A percentile compares a stretch with the other conserved stretches of the same genome.
Evolutionary conservation across 2,797 vertebrate species (phyloP).

Genomic region (Telmatherina bonti): DNA sequence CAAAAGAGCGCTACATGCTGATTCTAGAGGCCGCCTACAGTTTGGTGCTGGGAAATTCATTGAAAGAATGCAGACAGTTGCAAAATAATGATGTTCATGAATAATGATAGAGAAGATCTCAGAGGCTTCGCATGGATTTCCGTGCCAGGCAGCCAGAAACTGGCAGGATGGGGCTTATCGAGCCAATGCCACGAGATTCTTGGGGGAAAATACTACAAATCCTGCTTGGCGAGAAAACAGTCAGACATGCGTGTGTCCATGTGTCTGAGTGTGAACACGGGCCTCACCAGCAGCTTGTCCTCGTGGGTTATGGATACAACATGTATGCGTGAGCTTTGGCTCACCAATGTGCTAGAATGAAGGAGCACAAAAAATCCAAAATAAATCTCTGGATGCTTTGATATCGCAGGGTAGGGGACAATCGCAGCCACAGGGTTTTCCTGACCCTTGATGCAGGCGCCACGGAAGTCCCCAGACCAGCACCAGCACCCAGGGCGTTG

Average conservation of each 20-base stretch:
- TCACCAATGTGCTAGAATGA: slow-evolving; percentile 10
- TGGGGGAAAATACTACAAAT: slow-evolving; percentile 66
- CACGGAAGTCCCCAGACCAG: slow-evolving; percentile 49
- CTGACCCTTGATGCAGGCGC: slow-evolving; percentile 41
- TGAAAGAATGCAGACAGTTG: slow-evolving; percentile 67
- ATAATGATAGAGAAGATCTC: slow-evolving; percentile 75
- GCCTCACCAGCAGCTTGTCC: slow-evolving; percentile 61
- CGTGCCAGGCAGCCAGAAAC: slow-evolving; percentile 65
- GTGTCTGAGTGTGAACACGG: slow-evolving; percentile 43
- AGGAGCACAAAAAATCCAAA: slow-evolving; percentile 38
- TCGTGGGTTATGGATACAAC: slow-evolving; percentile 48
- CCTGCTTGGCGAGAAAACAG: slow-evolving; percentile 68
- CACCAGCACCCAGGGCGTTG: slow-evolving; percentile 39
- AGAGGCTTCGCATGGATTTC: slow-evolving; percentile 65
- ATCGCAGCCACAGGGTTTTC: slow-evolving; percentile 58
- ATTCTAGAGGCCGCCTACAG: slow-evolving; percentile 61
- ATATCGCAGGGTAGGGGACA: slow-evolving; percentile 57
- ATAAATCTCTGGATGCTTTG: slow-evolving; percentile 59
- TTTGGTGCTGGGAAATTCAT: slow-evolving; percentile 54
- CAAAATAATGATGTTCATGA: slow-evolving; percentile 78
- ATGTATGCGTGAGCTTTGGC: slow-evolving; percentile 41
- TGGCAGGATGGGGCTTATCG: slow-evolving; percentile 73
- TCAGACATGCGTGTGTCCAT: slow-evolving; percentile 34
- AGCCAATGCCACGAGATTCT: slow-evolving; percentile 69
- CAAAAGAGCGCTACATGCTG: slow-evolving; percentile 58